phyloP scores from a whole-genome alignment of 2,797 vertebrate species.

The Trichosurus vulpecula region DNA sequence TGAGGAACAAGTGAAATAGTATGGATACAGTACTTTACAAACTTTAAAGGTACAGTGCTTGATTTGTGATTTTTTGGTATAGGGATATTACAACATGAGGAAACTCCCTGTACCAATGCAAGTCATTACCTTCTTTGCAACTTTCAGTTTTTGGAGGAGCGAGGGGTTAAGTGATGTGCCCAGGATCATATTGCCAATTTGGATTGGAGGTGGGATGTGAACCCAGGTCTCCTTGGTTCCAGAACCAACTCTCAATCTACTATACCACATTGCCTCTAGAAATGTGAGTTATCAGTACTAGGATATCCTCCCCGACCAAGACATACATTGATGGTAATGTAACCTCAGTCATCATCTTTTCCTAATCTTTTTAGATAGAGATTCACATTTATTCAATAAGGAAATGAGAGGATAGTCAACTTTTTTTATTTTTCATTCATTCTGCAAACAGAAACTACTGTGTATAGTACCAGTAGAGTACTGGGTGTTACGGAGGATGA shows the following conservation, averaged over 20 bases:
- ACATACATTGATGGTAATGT: not conserved
- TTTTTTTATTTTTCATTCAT: not conserved
- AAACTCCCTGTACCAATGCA: not conserved
- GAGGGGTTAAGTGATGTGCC: not conserved
- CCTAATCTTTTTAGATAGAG: not conserved
- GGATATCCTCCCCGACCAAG: not conserved
- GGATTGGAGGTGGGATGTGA: not conserved
- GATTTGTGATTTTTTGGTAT: not conserved
- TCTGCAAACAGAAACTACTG: not conserved
- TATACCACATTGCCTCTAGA: not conserved
- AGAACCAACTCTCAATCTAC: not conserved
- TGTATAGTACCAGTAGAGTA: not conserved
- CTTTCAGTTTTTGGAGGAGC: not conserved
- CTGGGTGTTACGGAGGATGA: not conserved
- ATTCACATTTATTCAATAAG: not conserved
- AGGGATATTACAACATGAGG: not conserved
- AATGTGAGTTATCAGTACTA: not conserved
- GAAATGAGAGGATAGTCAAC: not conserved
- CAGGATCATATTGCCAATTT: not conserved
- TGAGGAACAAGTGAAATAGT: not conserved
- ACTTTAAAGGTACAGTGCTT: not conserved
- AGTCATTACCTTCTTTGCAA: not conserved
- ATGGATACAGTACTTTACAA: not conserved
- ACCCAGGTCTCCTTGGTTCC: not conserved
- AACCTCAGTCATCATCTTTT: not conserved